Percentiles rank a stretch among this genome's conserved stretches.
phyloP scores from a whole-genome alignment of 2,797 vertebrate genomes.

The Harpagifer antarcticus region DNA sequence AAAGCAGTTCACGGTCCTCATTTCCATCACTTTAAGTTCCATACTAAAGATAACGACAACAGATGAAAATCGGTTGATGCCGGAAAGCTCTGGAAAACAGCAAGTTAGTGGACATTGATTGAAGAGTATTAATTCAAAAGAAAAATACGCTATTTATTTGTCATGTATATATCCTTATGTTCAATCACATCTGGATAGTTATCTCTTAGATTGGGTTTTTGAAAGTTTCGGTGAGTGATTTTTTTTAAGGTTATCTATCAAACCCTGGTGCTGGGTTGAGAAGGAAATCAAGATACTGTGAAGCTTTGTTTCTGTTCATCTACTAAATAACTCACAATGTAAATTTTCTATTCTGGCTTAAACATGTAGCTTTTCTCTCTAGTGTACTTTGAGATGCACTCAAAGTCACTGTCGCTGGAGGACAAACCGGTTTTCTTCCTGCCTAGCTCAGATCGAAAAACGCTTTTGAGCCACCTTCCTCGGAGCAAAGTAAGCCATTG shows the following conservation, averaged over 20 bases:
- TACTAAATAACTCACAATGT: slow-evolving; percentile 10
- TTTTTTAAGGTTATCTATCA: too few species aligned
- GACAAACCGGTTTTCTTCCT: slow-evolving; percentile 6
- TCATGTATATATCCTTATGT: too few species aligned
- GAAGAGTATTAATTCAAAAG: not conserved
- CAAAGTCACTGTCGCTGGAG: not conserved
- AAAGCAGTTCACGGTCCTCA: not conserved
- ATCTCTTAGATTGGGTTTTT: not conserved
- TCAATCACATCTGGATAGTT: not conserved
- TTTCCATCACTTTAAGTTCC: not conserved
- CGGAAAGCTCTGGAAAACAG: not conserved
- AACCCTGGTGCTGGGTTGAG: not conserved
- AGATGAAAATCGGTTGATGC: not conserved
- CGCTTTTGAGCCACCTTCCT: slow-evolving; percentile 23
- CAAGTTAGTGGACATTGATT: not conserved
- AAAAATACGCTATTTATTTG: not conserved
- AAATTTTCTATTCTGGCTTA: not conserved
- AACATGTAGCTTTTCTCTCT: not conserved
- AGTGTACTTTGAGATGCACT: not conserved
- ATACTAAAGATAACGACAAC: not conserved
- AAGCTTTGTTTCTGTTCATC: not conserved
- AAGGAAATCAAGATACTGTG: not conserved
- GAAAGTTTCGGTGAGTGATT: not conserved
- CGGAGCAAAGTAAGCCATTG: slow-evolving; percentile 2
- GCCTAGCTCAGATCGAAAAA: not conserved